Conservation (phyloP, 2,113 vertebrate genomes). For the Heliornis fulica region DNA sequence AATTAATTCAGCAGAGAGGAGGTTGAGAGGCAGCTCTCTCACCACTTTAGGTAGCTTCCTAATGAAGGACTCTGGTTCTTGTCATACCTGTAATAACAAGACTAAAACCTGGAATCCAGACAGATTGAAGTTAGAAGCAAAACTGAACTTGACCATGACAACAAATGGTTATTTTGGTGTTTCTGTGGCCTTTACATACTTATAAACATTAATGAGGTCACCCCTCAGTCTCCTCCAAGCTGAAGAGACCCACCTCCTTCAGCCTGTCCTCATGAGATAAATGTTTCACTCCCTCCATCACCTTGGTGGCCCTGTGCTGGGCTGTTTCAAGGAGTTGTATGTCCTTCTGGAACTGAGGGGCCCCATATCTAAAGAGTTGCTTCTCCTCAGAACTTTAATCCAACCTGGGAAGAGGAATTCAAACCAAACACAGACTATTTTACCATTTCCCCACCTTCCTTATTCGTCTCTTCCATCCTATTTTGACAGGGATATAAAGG, state of each 20-base stretch:
- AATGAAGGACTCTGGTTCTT: background rate
- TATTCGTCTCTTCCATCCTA: background rate
- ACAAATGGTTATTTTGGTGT: background rate
- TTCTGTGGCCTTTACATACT: too few relatives aligned
- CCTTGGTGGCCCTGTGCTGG: too few relatives aligned
- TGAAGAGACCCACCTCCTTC: too few relatives aligned
- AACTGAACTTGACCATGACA: background rate
- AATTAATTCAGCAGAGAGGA: background rate
- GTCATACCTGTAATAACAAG: background rate
- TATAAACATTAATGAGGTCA: too few relatives aligned
- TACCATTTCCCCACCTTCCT: background rate
- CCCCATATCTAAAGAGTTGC: background rate
- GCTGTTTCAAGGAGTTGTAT: too few relatives aligned
- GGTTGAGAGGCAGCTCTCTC: background rate
- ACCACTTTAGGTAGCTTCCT: background rate
- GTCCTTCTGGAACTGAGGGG: too few relatives aligned
- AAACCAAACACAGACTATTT: background rate
- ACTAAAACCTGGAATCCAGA: background rate
- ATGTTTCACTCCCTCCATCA: too few relatives aligned
- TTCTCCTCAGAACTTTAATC: background rate
- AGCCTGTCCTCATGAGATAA: too few relatives aligned
- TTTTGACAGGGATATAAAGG: constrained; percentile 88
- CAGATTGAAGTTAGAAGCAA: background rate
- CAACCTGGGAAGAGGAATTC: background rate
- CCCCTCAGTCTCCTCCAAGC: too few relatives aligned